These are phyloP conservation scores for Nesidiocoris tenuis DNA, from an alignment of 2,888 invertebrate species.

Conservation along the genomic window DNA sequence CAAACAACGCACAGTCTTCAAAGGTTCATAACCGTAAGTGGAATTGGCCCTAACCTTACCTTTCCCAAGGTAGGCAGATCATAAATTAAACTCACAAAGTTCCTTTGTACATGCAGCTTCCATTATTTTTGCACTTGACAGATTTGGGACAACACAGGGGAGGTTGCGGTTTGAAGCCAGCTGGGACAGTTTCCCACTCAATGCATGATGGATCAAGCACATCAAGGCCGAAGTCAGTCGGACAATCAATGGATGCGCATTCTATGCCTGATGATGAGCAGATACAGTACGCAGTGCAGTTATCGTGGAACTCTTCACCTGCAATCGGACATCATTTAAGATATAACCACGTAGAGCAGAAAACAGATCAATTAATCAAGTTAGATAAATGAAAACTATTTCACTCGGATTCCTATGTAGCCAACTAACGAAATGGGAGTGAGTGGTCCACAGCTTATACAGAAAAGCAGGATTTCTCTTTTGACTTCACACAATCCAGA, in stretches of 20 bases:
- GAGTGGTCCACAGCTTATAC: no score
- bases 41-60: no score
- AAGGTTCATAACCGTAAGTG: no score
- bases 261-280: conserved; percentile 70
- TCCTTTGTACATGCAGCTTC: conserved; percentile 75
- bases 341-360: neutral
- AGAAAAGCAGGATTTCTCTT: no score
- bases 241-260: conserved; percentile 78
- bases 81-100: conserved; percentile 58
- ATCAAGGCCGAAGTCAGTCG: conserved; percentile 81
- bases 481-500: no score
- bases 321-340: conserved; percentile 45
- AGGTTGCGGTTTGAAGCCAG: conserved; percentile 66
- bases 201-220: conserved; percentile 80
- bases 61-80: no score
- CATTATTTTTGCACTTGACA: conserved; percentile 75
- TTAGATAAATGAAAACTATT: neutral
- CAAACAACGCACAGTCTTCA: no score
- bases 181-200: conserved; percentile 80
- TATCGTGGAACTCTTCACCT: conserved; percentile 78
- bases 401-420: no score
- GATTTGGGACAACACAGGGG: conserved; percentile 81
- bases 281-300: conserved; percentile 75
- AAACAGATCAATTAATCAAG: neutral
- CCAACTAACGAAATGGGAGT: no score